Evolutionary conservation across 2,113 vertebrate species (phyloP), one percentile per base, ranked within the genome.

Genomic region (Spermophilus dauricus): DNA sequence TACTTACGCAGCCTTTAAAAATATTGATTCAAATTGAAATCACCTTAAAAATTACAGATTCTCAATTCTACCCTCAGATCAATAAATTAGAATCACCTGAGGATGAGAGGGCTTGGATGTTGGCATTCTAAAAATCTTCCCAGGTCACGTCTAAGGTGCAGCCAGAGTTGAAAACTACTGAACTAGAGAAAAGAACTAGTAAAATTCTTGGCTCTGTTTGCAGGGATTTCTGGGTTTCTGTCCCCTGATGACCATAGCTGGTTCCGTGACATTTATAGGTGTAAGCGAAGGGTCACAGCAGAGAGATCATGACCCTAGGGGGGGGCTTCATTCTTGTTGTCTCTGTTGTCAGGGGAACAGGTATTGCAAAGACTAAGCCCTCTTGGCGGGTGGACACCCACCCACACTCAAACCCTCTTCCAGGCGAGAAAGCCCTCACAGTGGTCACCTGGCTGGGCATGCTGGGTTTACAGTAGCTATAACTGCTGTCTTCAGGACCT

Each of bases 11-110:
- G 37, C 4, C 42, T 93, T 88, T 82, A 14, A 63, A 56, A 86
- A 82, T 32, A 89, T 16, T 32, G 48, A 83, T 53, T 82, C 39
- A 42, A 81, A 61, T 70, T 9, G 58, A 82, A 89, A 91, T 77
- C 42, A 85, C 51, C 22, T 42, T 58, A 42, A 86, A 85, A 80
- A 76, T 63, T 9, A 32, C 63, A 61, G 73, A 88, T 34, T 32
- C 53, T 30, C 30, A 42, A 28, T 34, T 28, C 37, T 24, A 53
- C 16, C 2, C 45, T 53, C 76, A 84, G 83, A 48, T 86, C n/a
- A 30, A 17, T 22, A 34, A 37, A 9, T 12, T 1, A 51, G 89
- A 89, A 5, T 63, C 37, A 9, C 1, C 8, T 20, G 32, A 13
- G 58, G 8, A 1, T 2, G 1, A 8, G n/a, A 32, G 42, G 70